These are phyloP conservation scores for Acrobasis suavella DNA, from an alignment of 2,888 invertebrate species.

Conservation along the genomic window DNA sequence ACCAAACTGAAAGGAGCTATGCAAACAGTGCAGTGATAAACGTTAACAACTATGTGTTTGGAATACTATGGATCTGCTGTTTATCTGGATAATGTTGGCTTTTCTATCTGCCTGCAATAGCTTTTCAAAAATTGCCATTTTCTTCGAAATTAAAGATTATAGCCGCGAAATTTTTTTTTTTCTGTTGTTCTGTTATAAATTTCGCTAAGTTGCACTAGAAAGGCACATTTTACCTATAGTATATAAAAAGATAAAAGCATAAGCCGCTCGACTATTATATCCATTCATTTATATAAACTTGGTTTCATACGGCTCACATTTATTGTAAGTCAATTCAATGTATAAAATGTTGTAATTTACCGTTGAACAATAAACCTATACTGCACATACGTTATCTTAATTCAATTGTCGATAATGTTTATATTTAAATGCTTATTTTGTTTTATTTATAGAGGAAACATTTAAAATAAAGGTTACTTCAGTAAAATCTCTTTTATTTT, in stretches of 20 bases:
- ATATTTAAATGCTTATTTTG: constrained; percentile 64
- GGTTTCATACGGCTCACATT: constrained; percentile 15
- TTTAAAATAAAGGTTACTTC: constrained; percentile 62
- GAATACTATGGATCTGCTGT: neutral
- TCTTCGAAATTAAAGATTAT: neutral
- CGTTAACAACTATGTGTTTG: neutral
- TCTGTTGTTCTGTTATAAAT: neutral
- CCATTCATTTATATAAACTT: constrained; percentile 4
- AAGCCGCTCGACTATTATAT: neutral
- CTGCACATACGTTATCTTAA: constrained; percentile 50
- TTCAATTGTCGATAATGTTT: constrained; percentile 57
- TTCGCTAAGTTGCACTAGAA: neutral
- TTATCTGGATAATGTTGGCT: neutral
- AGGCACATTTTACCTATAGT: neutral
- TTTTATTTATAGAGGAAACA: constrained; percentile 68
- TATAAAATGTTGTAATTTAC: constrained; percentile 31
- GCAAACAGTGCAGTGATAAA: neutral
- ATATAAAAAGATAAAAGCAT: neutral
- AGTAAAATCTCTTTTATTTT: constrained; percentile 34
- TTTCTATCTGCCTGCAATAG: neutral
- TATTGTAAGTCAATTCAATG: constrained; percentile 29
- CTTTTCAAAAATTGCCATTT: neutral
- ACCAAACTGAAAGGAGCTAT: neutral
- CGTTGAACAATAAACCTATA: constrained; percentile 37
- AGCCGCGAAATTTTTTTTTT: neutral